Evolutionary conservation across 1,140 invertebrate species (phyloP).

Genomic region (Chionoecetes opilio): DNA sequence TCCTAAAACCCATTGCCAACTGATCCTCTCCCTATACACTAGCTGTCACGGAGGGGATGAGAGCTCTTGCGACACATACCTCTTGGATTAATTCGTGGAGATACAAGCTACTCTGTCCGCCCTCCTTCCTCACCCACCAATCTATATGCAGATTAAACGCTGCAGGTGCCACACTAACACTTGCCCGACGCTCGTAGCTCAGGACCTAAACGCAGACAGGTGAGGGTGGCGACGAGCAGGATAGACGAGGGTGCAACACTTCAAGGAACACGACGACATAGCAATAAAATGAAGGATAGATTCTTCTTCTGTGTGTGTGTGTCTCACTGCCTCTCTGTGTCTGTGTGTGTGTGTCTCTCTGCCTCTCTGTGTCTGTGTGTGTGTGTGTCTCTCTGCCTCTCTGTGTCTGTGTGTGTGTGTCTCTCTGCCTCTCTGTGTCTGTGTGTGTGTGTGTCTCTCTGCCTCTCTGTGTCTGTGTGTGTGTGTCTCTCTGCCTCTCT

Average conservation of each 20-base stretch:
- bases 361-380: no score
- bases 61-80: not conserved
- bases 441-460: no score
- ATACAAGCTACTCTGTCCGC: conserved; percentile 18
- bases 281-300: not conserved
- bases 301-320: not conserved
- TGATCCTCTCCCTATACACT: no score
- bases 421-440: not conserved
- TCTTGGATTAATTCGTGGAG: conserved; percentile 20
- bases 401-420: not conserved
- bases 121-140: conserved; percentile 16
- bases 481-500: not conserved
- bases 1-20: not conserved
- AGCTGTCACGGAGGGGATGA: not conserved
- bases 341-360: not conserved
- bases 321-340: not conserved
- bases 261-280: not conserved
- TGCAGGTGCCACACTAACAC: not conserved
- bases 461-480: not conserved
- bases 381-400: conserved; percentile 11
- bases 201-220: not conserved
- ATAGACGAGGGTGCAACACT: not conserved
- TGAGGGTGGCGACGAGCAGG: not conserved
- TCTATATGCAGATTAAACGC: conserved; percentile 29
- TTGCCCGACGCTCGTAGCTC: not conserved